These are phyloP conservation scores for Mastigias papua DNA, from an alignment of 30 jellyfish, hydroid and myxozoan species.

Conservation along the genomic window DNA sequence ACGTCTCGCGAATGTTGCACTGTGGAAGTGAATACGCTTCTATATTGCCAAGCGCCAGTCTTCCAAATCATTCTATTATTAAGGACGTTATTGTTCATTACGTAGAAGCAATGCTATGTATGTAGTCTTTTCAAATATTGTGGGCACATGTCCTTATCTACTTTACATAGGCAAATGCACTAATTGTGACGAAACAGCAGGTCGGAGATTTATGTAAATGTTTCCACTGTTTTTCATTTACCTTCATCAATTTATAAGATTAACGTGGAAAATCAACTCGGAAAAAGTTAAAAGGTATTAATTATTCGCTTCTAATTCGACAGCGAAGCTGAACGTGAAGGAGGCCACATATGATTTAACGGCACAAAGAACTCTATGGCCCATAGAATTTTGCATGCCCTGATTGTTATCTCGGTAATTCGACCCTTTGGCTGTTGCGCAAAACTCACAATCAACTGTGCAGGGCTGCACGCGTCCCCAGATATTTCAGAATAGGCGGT, in stretches of 20 bases:
- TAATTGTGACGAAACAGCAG: slow-evolving; percentile 44
- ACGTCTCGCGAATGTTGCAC: not conserved
- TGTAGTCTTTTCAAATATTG: slow-evolving; percentile 24
- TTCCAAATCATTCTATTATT: slow-evolving; percentile 12
- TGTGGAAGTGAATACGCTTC: not conserved
- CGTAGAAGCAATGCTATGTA: not conserved
- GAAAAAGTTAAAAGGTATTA: not conserved
- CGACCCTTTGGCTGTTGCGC: not conserved
- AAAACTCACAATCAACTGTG: not conserved
- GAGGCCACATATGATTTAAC: not conserved
- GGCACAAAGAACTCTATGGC: not conserved
- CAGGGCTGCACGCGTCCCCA: not conserved
- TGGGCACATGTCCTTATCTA: slow-evolving; percentile 42
- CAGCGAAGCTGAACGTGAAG: not conserved
- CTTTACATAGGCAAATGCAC: slow-evolving; percentile 31
- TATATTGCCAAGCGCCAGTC: slow-evolving; percentile 1
- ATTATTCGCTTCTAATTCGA: not conserved
- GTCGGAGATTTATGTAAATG: slow-evolving; percentile 22
- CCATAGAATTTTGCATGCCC: not conserved
- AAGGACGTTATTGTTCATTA: slow-evolving; percentile 21
- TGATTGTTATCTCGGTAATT: not conserved
- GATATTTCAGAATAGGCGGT: no score
- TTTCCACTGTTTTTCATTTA: slow-evolving; percentile 47
- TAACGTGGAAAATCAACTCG: slow-evolving; percentile 11
- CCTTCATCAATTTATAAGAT: slow-evolving; percentile 25